A percentile compares a stretch with the other conserved stretches of the same genome.
These are phyloP conservation scores for Coccyzus lansbergi DNA, from an alignment of 2,797 vertebrate genomes.

Conservation along the genomic window DNA sequence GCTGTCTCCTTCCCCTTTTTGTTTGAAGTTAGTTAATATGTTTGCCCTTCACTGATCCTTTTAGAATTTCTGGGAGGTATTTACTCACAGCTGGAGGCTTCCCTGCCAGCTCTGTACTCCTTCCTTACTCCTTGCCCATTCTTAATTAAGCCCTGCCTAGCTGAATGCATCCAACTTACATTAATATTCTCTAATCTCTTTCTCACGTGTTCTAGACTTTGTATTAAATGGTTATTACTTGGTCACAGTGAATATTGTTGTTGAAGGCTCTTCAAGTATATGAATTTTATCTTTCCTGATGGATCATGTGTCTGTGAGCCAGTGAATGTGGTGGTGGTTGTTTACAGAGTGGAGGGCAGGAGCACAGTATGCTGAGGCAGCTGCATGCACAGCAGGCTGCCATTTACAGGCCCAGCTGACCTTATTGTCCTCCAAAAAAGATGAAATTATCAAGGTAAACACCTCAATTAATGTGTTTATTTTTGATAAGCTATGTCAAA, in stretches of 20 bases:
- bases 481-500: constrained; percentile 16
- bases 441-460: background rate
- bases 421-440: background rate
- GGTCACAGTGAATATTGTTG: background rate
- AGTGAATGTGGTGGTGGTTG: background rate
- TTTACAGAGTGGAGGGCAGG: background rate
- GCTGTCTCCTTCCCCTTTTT: constrained; percentile 5
- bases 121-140: background rate
- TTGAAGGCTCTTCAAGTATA: background rate
- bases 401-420: background rate
- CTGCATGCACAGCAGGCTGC: background rate
- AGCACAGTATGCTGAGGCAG: accelerated
- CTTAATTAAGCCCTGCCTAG: background rate
- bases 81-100: background rate
- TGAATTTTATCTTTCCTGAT: background rate
- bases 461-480: background rate
- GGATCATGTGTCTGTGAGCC: background rate
- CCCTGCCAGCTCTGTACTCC: background rate
- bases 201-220: background rate
- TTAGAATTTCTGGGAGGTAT: constrained; percentile 6
- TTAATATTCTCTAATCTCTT: background rate
- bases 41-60: background rate
- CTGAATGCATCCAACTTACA: background rate
- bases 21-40: constrained; percentile 29
- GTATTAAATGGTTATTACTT: background rate